Evolutionary conservation across 2,888 invertebrate genomes (phyloP), one percentile per base, ranked within the genome.

Genomic region (Bellardia pandia): DNA sequence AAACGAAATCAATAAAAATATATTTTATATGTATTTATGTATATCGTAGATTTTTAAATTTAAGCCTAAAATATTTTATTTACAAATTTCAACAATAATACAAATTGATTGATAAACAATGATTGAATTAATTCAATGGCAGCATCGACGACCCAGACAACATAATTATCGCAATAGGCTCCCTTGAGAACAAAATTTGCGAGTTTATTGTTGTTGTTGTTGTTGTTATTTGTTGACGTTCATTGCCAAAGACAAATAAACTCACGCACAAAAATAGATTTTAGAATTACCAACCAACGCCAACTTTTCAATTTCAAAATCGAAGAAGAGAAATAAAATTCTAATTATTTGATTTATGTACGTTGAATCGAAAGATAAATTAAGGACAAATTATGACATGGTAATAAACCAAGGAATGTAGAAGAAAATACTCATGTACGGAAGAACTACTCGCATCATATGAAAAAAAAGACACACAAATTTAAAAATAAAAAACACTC

Each of bases 161-260:
- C 33, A 75, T 71, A 33, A 75, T 53, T 23, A 80, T 16, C 48
- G 23, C 74, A 56, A 79, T 23, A 62, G 79, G 68, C 62, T 62
- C 69, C 68, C 68, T 74, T 62, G 60, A 62, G 48, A 1, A 58
- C 42, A 51, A 23, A 16, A 64, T 33, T 37, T 62, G 48, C 9
- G n/a, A n/a, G n/a, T n/a, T 62, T 45, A 0, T 58, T 51, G 16
- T 23, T 62, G 11, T 51, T 62, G n/a, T n/a, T 66, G 13, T 40
- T 30, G 16, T 71, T 30, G n/a, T 72, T 64, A 11, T 33, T 75
- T 45, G 42, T 51, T 42, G 51, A 66, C 42, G 33, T 71, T 66
- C 84, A 84, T 48, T 78, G 80, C 79, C 86, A 76, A 78, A 74
- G 62, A 56, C 30, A 79, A 71, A 75, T 64, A 78, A 64, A 75